phyloP scores from a whole-genome alignment of 2,888 invertebrate species.

The Lochmaea capreae region DNA sequence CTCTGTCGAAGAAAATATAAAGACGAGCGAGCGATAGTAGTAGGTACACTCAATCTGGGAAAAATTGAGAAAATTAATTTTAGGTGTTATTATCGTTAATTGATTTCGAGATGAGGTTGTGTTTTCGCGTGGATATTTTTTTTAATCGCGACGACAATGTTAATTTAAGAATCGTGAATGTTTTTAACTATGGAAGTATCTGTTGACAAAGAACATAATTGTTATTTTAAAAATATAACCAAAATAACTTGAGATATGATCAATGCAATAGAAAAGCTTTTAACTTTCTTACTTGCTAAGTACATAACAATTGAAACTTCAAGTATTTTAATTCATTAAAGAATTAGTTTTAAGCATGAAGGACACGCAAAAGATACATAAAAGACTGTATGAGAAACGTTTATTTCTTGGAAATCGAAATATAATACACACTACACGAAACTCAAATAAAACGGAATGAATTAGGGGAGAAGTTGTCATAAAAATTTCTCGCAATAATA shows the following conservation, averaged over 20 bases:
- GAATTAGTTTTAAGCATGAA: background rate
- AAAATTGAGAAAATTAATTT: conserved; percentile 42
- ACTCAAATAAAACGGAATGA: no score
- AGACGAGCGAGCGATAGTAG: conserved; percentile 76
- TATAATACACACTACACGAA: background rate
- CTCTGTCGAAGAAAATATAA: conserved; percentile 75
- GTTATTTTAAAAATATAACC: background rate
- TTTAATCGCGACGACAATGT: background rate
- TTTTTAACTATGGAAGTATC: background rate
- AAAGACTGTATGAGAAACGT: background rate
- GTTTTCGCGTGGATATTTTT: conserved; percentile 6
- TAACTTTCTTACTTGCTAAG: background rate
- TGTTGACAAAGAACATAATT: no score
- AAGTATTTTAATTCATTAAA: background rate
- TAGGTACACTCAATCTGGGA: conserved; percentile 49
- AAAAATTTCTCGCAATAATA: no score
- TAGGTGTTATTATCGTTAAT: conserved; percentile 38
- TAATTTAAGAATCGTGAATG: background rate
- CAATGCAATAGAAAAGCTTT: no score
- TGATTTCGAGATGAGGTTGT: conserved; percentile 24
- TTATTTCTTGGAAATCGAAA: background rate
- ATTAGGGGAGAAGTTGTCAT: no score
- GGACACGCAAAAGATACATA: background rate
- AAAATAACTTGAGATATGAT: background rate
- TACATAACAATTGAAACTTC: background rate